Evolutionary conservation across 2,797 vertebrate species (phyloP), one percentile per base, ranked within the genome.

Genomic region (Ara ararauna): DNA sequence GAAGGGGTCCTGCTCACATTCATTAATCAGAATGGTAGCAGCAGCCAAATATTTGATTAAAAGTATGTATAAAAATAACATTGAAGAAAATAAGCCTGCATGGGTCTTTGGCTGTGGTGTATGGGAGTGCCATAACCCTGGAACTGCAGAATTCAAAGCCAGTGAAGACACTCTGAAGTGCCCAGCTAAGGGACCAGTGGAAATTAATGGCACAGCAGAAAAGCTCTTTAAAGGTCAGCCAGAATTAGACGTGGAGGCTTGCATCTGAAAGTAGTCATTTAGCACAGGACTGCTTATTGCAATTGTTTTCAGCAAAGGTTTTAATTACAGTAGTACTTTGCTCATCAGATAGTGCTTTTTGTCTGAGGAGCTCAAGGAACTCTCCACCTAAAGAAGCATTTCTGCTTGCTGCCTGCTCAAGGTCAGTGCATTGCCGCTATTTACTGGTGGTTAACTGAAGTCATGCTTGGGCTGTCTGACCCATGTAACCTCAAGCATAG

Each of bases 21-120:
- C 87, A 87, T 97, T 96, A 94, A 97, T 96, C 94, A 96, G 89
- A 85, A 45, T 79, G 79, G 73, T 86, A 66, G 71, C 78, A 89
- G 61, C 66, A 82, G 88, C 83, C 71, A 93, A 89, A 91, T 83
- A 90, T 90, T 93, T 97, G 87, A 97, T 94, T 97, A 95, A 97
- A 94, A 94, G 47, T 38, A 71, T 92, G 85, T 82, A 66, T 76
- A 94, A 96, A 89, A 96, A 78, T 64, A 93, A 71, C 64, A 70
- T 18, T 71, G 78, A 87, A 36, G 71, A 75, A 93, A 85, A 86
- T 54, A 75, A 92, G 32, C n/a, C 70, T 58, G 22, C 45, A 10
- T 1, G 10, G 17, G 30, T 85, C 61, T 92, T 88, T 47, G 74
- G 45, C 45, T 92, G 83, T 2, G 2, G 44, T 48, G 45, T 10